Evolutionary conservation across 1,140 invertebrate species (phyloP).

Genomic region (Drosophila kikkawai): DNA sequence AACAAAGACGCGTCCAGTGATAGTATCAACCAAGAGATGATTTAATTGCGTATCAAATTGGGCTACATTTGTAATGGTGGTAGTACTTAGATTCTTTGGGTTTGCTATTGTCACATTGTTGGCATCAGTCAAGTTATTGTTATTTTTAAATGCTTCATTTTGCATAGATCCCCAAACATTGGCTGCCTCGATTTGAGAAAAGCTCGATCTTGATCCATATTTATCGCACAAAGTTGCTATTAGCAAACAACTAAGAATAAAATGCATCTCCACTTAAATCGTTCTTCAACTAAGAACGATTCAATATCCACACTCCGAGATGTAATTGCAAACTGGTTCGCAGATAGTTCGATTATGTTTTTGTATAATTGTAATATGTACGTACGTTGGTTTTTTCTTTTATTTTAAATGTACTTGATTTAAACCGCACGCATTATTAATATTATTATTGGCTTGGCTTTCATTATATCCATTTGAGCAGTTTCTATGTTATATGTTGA

Average conservation of each 20-base stretch:
- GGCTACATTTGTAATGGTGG: slow-evolving; percentile 71
- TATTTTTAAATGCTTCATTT: slow-evolving; percentile 20
- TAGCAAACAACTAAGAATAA: slow-evolving; percentile 57
- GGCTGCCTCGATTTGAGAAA: slow-evolving; percentile 13
- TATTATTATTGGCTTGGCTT: background rate
- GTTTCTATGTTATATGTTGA: background rate
- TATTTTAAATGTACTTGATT: background rate
- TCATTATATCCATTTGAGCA: slow-evolving; percentile 4
- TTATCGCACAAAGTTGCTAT: slow-evolving; percentile 43
- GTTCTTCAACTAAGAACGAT: slow-evolving; percentile 31
- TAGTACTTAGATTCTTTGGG: slow-evolving; percentile 47
- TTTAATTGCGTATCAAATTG: slow-evolving; percentile 86
- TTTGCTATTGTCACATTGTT: slow-evolving; percentile 48
- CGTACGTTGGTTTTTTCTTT: background rate
- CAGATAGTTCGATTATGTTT: slow-evolving; percentile 13
- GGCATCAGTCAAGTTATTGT: slow-evolving; percentile 28
- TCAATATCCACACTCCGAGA: background rate
- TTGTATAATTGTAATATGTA: background rate
- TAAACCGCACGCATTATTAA: background rate
- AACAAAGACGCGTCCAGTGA: slow-evolving; percentile 95
- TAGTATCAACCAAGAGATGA: slow-evolving; percentile 96
- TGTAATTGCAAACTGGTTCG: background rate
- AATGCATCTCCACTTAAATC: slow-evolving; percentile 59
- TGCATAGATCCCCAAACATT: slow-evolving; percentile 19
- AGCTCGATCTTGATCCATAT: slow-evolving; percentile 17